A percentile compares a stretch with the other conserved stretches of the same genome.
Conservation (phyloP, 2,888 invertebrate genomes). For the Callyntrura guangdongensis region DNA sequence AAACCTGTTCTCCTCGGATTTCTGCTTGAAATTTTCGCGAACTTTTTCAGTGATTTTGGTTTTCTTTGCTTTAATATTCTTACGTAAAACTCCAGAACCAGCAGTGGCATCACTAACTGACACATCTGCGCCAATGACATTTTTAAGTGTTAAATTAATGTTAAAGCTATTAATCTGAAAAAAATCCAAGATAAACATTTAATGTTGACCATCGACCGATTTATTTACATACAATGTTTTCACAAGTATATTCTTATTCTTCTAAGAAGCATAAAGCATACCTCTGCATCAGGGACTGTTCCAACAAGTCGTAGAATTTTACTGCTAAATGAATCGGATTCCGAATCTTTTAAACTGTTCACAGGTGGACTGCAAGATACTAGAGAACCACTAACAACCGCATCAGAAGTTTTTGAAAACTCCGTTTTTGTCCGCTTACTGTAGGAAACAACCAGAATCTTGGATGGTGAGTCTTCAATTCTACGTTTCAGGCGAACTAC, state of each 20-base stretch:
- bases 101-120: neutral
- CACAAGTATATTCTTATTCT: too few species aligned
- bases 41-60: conserved; percentile 64
- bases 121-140: neutral
- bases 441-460: conserved; percentile 74
- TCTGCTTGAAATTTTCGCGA: conserved; percentile 56
- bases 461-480: conserved; percentile 80
- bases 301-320: conserved; percentile 76
- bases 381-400: neutral
- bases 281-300: conserved; percentile 65
- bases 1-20: conserved; percentile 66
- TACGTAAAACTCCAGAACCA: neutral
- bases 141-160: conserved; percentile 41
- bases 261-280: too few species aligned
- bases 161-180: conserved; percentile 15
- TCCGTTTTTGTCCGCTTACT: conserved; percentile 67
- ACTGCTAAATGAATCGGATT: conserved; percentile 10
- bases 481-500: conserved; percentile 78
- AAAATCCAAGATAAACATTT: neutral
- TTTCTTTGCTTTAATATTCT: conserved; percentile 27
- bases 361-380: neutral
- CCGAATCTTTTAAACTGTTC: neutral
- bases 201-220: neutral
- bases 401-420: neutral
- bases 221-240: neutral